Evolutionary conservation across 2,113 vertebrate genomes (phyloP).

Genomic region (Potamarius usumacintae): DNA sequence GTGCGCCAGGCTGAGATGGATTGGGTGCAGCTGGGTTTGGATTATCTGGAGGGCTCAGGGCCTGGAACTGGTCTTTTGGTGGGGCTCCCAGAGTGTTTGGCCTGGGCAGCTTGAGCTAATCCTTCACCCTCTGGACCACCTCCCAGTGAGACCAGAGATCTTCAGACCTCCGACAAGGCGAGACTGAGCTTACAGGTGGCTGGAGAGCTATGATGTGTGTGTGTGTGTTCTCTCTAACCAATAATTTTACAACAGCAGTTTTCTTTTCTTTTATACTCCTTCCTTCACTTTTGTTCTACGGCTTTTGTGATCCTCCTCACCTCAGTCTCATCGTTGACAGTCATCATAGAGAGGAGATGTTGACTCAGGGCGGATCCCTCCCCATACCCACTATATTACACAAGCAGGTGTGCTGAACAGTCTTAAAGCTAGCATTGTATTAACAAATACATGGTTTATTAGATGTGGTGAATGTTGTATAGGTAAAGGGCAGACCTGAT

Average conservation of each 20-base stretch:
- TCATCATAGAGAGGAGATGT: constrained; percentile 40
- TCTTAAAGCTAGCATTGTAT: constrained; percentile 2
- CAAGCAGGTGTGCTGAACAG: constrained; percentile 39
- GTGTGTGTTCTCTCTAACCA: not conserved
- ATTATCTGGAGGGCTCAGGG: constrained; percentile 61
- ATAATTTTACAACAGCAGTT: not conserved
- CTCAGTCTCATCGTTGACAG: constrained; percentile 26
- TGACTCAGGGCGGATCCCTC: constrained; percentile 47
- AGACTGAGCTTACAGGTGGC: constrained; percentile 26
- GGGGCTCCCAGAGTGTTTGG: constrained; percentile 68
- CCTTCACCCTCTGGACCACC: constrained; percentile 61
- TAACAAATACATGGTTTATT: constrained; percentile 32
- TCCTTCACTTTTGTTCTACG: not conserved
- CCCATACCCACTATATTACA: constrained; percentile 16
- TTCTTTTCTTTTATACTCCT: not conserved
- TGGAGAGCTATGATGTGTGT: not conserved
- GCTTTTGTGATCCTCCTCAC: constrained; percentile 13
- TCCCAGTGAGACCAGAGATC: constrained; percentile 50
- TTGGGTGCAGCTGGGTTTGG: constrained; percentile 53
- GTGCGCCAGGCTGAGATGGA: constrained; percentile 63
- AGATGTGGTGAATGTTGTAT: constrained; percentile 46
- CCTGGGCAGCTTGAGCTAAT: constrained; percentile 73
- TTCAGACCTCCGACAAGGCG: not conserved
- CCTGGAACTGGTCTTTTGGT: constrained; percentile 67
- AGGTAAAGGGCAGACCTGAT: constrained; percentile 48